Base-by-base conservation (phyloP, 1,140 invertebrate species). In the Caenorhabditis briggsae region DNA sequence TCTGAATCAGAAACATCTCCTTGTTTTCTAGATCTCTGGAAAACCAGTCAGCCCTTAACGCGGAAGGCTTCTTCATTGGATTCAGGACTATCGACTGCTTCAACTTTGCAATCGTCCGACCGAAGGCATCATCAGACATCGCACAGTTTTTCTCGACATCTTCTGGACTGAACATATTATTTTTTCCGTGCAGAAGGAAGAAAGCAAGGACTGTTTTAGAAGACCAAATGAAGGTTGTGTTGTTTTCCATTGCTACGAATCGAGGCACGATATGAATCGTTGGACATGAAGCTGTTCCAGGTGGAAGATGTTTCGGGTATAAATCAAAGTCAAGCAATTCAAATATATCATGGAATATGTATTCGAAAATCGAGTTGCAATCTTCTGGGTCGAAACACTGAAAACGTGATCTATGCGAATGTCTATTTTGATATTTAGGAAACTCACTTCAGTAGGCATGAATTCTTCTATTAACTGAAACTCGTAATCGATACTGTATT, bases 341-440 rank as follows among this genome's bases (percentile, higher is more conserved):
- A n/a, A 78, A 78, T 7, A 78, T 78, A 12, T 78, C 70, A 50
- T 78, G 70, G n/a, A 78, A 78, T 5, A 78, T 78, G 33, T 50
- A 78, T 18, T 78, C 70, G n/a, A 23, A 50, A 20, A 78, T 18
- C 9, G 3, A 2, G n/a, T 78, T 33, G 12, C 70, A 78, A 11
- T 78, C 70, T 18, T 78, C 70, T 50, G 70, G 46, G 11, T 50
- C 70, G 46, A 78, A 78, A 50, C 70, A 78, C 46, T 70, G 41
- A 46, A 70, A 70, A 65, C 25, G 2, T 14, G 20, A 65, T 11
- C 16, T 53, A 14, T 16, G 16, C 50, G 5, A 14, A 14, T 53
- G 9, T 2, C 11, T 53, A 2, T 53, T 53, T 16, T 16, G 11
- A 9, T 11, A 14, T 53, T 16, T 14, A 11, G 11, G 50, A 12